Conservation (phyloP, 2,113 vertebrate species). For the Planiliza haematocheilus region DNA sequence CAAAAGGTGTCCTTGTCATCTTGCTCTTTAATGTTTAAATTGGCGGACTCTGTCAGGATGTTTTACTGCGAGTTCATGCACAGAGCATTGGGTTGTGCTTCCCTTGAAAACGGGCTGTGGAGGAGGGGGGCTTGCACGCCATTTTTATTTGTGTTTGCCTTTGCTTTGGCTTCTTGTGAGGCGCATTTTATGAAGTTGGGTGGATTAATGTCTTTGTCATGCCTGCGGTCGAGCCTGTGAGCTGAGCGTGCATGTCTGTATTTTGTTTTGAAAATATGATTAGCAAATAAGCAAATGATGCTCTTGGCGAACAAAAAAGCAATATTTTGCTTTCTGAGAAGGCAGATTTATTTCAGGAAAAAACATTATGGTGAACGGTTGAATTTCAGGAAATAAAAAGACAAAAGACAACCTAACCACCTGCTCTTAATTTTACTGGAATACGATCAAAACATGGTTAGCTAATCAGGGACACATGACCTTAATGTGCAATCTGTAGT, state of each 20-base stretch:
- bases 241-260: conserved; percentile 59
- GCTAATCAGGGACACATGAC: conserved; percentile 72
- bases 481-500: conserved; percentile 68
- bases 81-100: conserved; percentile 41
- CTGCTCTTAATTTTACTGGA: conserved; percentile 72
- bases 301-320: conserved; percentile 58
- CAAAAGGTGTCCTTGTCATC: conserved; percentile 68
- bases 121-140: conserved; percentile 52
- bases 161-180: conserved; percentile 72
- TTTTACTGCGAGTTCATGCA: conserved; percentile 57
- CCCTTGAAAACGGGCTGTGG: conserved; percentile 28
- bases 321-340: conserved; percentile 59
- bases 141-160: conserved; percentile 76
- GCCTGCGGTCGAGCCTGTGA: conserved; percentile 65
- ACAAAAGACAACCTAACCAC: conserved; percentile 65
- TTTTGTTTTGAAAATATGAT: conserved; percentile 72
- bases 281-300: conserved; percentile 74
- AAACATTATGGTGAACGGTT: conserved; percentile 38
- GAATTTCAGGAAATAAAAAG: conserved; percentile 63
- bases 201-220: conserved; percentile 69
- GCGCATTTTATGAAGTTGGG: conserved; percentile 67
- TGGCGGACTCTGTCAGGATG: conserved; percentile 47
- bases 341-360: conserved; percentile 55
- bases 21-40: conserved; percentile 55
- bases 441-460: conserved; percentile 72